Conservation (phyloP, 2,888 invertebrate genomes). For the Lasioglossum leucozonium region DNA sequence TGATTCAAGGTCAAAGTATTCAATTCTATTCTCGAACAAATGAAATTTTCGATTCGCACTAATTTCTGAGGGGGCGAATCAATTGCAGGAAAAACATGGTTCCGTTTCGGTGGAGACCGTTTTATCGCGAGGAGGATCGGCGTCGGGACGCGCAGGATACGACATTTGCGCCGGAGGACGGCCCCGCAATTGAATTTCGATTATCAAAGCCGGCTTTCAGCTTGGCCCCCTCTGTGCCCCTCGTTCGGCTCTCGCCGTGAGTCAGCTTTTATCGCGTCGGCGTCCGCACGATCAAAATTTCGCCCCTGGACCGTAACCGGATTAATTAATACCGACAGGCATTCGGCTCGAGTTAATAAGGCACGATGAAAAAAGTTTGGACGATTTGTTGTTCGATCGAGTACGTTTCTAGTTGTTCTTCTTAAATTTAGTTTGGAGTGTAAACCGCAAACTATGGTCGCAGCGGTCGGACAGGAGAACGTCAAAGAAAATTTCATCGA, state of each 20-base stretch:
- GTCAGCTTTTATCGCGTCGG: constrained; percentile 50
- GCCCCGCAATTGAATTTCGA: constrained; percentile 48
- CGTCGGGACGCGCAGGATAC: not conserved
- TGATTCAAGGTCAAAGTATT: not conserved
- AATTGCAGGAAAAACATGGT: not conserved
- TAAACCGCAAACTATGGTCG: not conserved
- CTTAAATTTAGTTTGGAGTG: not conserved
- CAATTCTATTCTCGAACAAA: not conserved
- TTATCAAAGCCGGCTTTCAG: constrained; percentile 52
- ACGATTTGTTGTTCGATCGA: not conserved
- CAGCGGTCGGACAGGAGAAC: constrained; percentile 13
- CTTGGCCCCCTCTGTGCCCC: constrained; percentile 3
- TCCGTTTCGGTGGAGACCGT: not conserved
- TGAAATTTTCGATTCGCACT: not conserved
- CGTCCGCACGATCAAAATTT: constrained; percentile 47
- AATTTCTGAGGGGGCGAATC: too few species aligned
- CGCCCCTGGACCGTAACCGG: constrained; percentile 35
- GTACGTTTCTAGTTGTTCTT: not conserved
- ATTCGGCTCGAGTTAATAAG: constrained; percentile 37
- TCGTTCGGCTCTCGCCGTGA: constrained; percentile 10
- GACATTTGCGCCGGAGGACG: constrained; percentile 16
- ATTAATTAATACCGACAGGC: constrained; percentile 55
- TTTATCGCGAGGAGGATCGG: not conserved
- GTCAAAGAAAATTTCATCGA: constrained; percentile 66
- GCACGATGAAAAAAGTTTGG: not conserved